These are phyloP conservation scores for Daphoenositta chrysoptera DNA, from an alignment of 2,113 vertebrate genomes.

Conservation along the genomic window DNA sequence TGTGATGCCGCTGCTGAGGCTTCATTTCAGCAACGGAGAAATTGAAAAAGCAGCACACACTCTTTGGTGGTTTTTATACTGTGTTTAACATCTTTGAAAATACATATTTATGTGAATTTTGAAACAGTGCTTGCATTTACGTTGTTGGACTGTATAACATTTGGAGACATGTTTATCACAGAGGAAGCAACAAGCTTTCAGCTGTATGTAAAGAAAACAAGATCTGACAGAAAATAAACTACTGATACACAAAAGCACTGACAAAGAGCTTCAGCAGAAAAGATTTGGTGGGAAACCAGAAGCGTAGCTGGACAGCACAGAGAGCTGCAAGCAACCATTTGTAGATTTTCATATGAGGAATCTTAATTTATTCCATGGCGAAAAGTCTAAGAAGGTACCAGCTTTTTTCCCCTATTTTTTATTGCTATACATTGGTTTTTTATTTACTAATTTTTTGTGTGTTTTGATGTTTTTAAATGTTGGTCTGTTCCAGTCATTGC, in stretches of 20 bases:
- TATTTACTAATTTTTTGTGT: not conserved
- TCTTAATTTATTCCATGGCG: not conserved
- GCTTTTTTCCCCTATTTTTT: too few species aligned
- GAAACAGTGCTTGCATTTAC: not conserved
- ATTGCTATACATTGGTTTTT: not conserved
- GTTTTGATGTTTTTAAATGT: not conserved
- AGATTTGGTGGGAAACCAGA: not conserved
- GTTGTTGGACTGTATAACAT: not conserved
- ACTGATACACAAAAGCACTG: not conserved
- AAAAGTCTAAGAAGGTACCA: not conserved
- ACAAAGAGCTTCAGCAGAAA: not conserved
- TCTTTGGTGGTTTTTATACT: not conserved
- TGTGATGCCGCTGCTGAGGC: not conserved
- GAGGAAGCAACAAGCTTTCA: slow-evolving; percentile 1
- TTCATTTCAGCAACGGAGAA: not conserved
- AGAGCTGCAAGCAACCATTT: not conserved
- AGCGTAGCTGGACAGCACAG: not conserved
- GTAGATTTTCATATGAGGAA: not conserved
- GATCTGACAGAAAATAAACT: not conserved
- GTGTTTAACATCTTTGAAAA: not conserved
- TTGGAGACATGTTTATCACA: not conserved
- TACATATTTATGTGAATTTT: not conserved
- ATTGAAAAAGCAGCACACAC: not conserved
- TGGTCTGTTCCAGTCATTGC: not conserved
- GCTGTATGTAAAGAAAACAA: not conserved